Percentiles rank a stretch among this genome's conserved stretches.
Evolutionary conservation across 2,888 invertebrate genomes (phyloP).

Genomic region (Sipunculus nudus): DNA sequence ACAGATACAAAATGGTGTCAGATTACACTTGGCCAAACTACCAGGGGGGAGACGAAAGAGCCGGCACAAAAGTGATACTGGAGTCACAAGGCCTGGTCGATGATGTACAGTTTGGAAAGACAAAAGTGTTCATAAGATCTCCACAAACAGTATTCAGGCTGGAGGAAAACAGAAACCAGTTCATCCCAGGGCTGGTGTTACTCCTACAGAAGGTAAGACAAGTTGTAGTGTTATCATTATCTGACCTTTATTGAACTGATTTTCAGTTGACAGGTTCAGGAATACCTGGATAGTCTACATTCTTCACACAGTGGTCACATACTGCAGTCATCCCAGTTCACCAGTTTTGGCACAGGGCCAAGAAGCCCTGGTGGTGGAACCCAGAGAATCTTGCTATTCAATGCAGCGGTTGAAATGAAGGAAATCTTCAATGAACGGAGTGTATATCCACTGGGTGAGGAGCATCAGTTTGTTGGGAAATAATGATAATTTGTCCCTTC

Average conservation of each 20-base stretch:
- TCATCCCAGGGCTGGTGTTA: slow-evolving; percentile 90
- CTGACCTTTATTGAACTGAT: background rate
- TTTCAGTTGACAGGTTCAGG: background rate
- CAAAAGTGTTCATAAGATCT: slow-evolving; percentile 93
- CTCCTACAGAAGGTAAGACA: slow-evolving; percentile 86
- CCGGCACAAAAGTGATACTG: slow-evolving; percentile 82
- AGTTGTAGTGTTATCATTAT: background rate
- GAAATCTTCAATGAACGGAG: too few species aligned
- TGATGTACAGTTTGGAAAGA: slow-evolving; percentile 94
- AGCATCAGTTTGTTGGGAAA: too few species aligned
- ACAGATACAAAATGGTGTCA: slow-evolving; percentile 94
- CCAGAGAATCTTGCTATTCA: too few species aligned
- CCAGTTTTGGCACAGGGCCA: too few species aligned
- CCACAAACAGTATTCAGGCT: slow-evolving; percentile 89
- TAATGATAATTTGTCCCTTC: too few species aligned
- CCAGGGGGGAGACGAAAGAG: slow-evolving; percentile 78
- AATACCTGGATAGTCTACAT: too few species aligned
- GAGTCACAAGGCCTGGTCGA: slow-evolving; percentile 79
- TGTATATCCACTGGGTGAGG: too few species aligned
- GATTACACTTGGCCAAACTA: slow-evolving; percentile 98
- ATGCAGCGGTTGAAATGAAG: too few species aligned
- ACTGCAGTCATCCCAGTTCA: too few species aligned
- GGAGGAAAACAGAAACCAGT: slow-evolving; percentile 84
- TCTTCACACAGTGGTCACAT: too few species aligned
- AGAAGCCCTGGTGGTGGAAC: too few species aligned